These are phyloP conservation scores for Bos indicus DNA, from an alignment of 2,113 vertebrate genomes.

Conservation along the genomic window DNA sequence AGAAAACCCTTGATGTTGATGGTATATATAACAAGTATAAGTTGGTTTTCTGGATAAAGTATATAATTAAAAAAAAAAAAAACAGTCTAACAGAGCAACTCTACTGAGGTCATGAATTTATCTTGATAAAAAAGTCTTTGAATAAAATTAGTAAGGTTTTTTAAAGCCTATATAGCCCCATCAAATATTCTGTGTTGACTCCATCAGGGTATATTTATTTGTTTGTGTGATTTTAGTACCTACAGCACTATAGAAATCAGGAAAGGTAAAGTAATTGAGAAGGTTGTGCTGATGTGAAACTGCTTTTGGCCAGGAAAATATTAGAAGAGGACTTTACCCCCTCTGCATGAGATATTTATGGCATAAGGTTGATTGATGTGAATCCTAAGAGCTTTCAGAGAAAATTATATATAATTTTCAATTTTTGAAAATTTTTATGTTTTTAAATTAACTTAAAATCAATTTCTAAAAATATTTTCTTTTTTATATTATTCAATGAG, in stretches of 20 bases:
- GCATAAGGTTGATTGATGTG: neutral
- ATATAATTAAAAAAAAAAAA: neutral
- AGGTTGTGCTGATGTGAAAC: neutral
- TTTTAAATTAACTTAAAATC: neutral
- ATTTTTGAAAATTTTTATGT: neutral
- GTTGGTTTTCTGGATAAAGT: neutral
- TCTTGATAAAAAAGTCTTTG: neutral
- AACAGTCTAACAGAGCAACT: neutral
- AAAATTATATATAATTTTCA: neutral
- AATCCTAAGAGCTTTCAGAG: neutral
- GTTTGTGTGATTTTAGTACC: neutral
- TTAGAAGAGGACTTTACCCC: neutral
- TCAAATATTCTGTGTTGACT: neutral
- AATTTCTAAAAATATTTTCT: neutral
- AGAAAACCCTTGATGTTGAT: neutral
- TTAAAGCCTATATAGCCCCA: neutral
- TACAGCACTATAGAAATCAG: neutral
- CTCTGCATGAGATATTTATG: neutral
- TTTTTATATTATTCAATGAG: neutral
- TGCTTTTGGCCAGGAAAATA: neutral
- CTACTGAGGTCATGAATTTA: neutral
- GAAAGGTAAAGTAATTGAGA: neutral
- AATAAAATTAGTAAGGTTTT: neutral
- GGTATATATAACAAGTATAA: constrained; percentile 15
- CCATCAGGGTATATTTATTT: neutral